Conservation (phyloP, 1,140 invertebrate species). For the Lordiphosa mommai region DNA sequence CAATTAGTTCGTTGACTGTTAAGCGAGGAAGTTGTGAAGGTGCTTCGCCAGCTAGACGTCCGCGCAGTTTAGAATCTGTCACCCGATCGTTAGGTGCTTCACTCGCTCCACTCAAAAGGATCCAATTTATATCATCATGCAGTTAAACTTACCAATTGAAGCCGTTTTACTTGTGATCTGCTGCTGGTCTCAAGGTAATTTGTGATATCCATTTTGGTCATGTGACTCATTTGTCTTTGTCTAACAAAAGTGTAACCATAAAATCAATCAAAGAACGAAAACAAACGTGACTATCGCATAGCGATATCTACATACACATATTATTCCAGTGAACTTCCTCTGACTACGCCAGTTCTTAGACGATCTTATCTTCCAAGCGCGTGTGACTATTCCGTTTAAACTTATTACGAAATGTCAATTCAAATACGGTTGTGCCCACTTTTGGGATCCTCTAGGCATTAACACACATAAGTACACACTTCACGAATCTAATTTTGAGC, state of each 20-base stretch:
- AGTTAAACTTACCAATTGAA: constrained; percentile 25
- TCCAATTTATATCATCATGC: constrained; percentile 27
- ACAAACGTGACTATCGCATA: constrained; percentile 21
- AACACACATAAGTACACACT: constrained; percentile 44
- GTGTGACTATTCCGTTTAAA: constrained; percentile 22
- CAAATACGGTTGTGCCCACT: constrained; percentile 3
- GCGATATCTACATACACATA: constrained; percentile 17
- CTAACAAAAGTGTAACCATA: background rate
- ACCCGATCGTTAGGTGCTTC: constrained; percentile 57
- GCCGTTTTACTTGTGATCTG: constrained; percentile 44
- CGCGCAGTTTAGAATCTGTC: constrained; percentile 66
- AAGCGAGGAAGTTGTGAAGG: constrained; percentile 74
- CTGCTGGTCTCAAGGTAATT: constrained; percentile 56
- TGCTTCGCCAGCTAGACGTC: constrained; percentile 50
- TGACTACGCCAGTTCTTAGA: constrained; percentile 9
- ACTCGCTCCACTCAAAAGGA: constrained; percentile 24
- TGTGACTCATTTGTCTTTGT: constrained; percentile 31
- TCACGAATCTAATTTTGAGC: constrained; percentile 36
- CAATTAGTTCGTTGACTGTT: constrained; percentile 73
- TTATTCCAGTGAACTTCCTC: constrained; percentile 22
- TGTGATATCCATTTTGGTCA: background rate
- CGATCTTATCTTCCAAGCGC: constrained; percentile 1
- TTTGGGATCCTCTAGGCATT: constrained; percentile 34
- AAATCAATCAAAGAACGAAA: constrained; percentile 18
- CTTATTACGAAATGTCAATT: constrained; percentile 37